Evolutionary conservation across 2,888 invertebrate genomes (phyloP).

Genomic region (Spatulosminthurus flaviceps): DNA sequence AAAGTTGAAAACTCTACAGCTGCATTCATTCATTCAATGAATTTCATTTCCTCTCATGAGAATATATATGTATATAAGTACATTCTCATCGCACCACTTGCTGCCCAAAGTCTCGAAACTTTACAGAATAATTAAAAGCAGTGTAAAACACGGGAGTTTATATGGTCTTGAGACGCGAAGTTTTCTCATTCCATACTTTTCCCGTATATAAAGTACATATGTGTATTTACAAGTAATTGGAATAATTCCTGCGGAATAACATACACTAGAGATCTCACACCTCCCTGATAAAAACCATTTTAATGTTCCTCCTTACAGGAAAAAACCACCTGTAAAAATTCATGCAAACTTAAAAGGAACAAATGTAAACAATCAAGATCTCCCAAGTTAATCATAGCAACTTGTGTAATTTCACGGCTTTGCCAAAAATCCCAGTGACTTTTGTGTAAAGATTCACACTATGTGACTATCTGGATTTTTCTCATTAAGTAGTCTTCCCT

Average conservation of each 20-base stretch:
- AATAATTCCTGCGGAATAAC: neutral
- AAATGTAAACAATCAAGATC: neutral
- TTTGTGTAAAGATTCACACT: neutral
- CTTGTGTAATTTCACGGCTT: conserved; percentile 13
- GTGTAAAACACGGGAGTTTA: too few species aligned
- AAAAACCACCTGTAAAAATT: neutral
- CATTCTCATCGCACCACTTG: too few species aligned
- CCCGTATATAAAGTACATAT: too few species aligned
- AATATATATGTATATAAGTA: neutral
- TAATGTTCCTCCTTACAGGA: neutral
- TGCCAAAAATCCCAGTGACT: neutral
- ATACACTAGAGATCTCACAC: neutral
- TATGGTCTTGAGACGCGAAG: too few species aligned
- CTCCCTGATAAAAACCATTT: neutral
- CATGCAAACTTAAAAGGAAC: neutral
- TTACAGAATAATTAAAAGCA: too few species aligned
- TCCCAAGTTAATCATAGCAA: neutral
- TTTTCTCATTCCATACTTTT: neutral
- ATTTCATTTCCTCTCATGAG: neutral
- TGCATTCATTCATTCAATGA: neutral
- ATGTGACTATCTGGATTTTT: neutral
- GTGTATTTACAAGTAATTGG: too few species aligned
- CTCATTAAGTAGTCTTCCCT: neutral
- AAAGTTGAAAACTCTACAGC: neutral
- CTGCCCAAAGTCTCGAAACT: too few species aligned